These are phyloP conservation scores for Acrocera orbiculus DNA, from an alignment of 2,888 invertebrate genomes.

Conservation along the genomic window DNA sequence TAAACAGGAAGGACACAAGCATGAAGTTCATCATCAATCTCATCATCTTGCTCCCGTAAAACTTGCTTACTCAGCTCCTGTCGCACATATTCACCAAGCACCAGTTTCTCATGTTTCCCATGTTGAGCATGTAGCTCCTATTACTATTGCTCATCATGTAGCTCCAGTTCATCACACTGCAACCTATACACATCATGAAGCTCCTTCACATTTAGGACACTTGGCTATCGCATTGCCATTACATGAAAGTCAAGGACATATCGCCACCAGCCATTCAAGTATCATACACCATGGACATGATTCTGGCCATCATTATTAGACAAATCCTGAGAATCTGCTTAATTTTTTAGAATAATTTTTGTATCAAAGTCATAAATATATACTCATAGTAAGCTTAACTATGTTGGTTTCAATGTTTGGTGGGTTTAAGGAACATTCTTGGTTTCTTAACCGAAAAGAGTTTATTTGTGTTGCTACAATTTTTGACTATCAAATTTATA, in stretches of 20 bases:
- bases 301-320: not conserved
- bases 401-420: no score
- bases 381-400: no score
- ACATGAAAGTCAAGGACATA: no score
- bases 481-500: no score
- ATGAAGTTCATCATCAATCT: conserved; percentile 5
- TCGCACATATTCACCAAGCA: conserved; percentile 1
- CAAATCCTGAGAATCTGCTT: no score
- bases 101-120: conserved; percentile 7
- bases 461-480: no score
- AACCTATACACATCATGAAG: conserved; percentile 4
- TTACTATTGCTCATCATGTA: conserved; percentile 5
- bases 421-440: no score
- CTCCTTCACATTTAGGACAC: no score
- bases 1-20: conserved; percentile 21
- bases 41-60: conserved; percentile 3
- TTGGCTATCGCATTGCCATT: no score
- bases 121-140: conserved; percentile 2
- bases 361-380: no score
- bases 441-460: no score
- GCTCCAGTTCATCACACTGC: conserved; percentile 1
- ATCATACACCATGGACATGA: not conserved
- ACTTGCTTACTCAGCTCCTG: conserved; percentile 1
- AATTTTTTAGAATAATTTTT: no score
- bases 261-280: not conserved